Base-by-base conservation (phyloP, 2,888 invertebrate species). In the Lochmaea crataegi region DNA sequence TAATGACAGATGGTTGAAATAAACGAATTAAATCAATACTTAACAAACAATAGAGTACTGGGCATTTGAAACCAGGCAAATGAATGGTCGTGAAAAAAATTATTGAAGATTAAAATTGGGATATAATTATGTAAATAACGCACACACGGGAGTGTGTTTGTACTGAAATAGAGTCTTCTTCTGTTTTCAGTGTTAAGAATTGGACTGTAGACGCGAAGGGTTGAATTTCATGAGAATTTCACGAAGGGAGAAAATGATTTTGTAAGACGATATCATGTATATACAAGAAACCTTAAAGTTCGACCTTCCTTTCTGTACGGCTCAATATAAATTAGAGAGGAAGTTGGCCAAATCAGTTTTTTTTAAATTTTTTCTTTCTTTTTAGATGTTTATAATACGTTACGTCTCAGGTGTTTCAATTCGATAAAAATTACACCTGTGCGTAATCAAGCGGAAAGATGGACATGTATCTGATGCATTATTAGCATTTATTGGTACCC, bases 201-300 rank as follows among this genome's bases (percentile, higher is more conserved):
- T 5, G 32, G 32, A 7, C 60, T 63, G 42, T 60, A 26, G n/a
- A 38, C 61, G 14, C 16, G 57, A 73, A 69, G 77, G 78, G 77
- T 81, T 80, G 70, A 63, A 77, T 81, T 81, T 79, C 81, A 80
- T 79, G 79, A 73, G 80, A 79, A 79, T 76, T 71, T 75, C 72
- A 72, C 71, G 67, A 72, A 69, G 75, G 68, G 72, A 70, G 75
- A 45, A 53, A 73, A 73, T 75, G 78, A 76, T 78, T 78, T 74
- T 53, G 76, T 74, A 77, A 78, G 71, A 38, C 72, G 76, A 78
- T 75, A 78, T 70, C 53, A 45, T 12, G 3, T n/a, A 45, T 32
- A 32, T 32, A 60, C n/a, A 65, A 74, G 78, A 78, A 78, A 76
- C 78, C 78, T 76, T 77, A 78, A 73, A 77, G 66, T 72, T 57